phyloP scores from a whole-genome alignment of 2,113 vertebrate species.

The Sinocyclocheilus maitianheensis region DNA sequence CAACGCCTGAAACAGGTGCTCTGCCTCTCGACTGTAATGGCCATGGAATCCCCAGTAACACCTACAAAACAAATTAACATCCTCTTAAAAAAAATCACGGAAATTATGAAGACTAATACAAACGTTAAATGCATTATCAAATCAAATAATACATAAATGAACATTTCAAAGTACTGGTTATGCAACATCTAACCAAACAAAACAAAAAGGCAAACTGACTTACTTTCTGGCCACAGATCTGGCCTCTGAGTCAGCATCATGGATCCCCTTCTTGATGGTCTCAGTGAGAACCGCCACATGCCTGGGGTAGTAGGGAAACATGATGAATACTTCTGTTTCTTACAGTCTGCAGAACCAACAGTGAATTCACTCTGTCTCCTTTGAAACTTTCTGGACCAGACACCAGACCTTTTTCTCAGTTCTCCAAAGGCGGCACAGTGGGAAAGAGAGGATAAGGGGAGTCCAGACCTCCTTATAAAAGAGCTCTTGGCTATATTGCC shows the following conservation, averaged over 20 bases:
- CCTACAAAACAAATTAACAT: no score
- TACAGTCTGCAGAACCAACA: neutral
- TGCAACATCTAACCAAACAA: neutral
- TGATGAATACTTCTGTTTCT: constrained; percentile 33
- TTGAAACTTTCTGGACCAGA: constrained; percentile 40
- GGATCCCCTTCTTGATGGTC: constrained; percentile 97
- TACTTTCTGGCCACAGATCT: constrained; percentile 97
- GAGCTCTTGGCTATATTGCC: constrained; percentile 59
- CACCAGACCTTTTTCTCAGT: constrained; percentile 41
- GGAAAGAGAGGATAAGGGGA: constrained; percentile 56
- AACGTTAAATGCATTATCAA: neutral
- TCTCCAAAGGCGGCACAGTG: constrained; percentile 52
- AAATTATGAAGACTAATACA: neutral
- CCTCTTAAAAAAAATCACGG: constrained; percentile 61
- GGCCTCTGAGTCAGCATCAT: constrained; percentile 96
- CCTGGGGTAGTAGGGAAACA: constrained; percentile 78
- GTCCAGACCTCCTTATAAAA: constrained; percentile 63
- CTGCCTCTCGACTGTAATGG: constrained; percentile 94
- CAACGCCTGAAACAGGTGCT: constrained; percentile 90
- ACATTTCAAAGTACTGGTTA: neutral
- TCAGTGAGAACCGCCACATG: constrained; percentile 94
- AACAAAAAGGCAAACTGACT: constrained; percentile 65
- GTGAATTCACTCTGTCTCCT: constrained; percentile 17
- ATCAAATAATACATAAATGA: neutral
- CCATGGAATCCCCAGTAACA: constrained; percentile 98